Evolutionary conservation across 2,888 invertebrate species (phyloP), one percentile per base, ranked within the genome.

Genomic region (Incurvaria masculella): DNA sequence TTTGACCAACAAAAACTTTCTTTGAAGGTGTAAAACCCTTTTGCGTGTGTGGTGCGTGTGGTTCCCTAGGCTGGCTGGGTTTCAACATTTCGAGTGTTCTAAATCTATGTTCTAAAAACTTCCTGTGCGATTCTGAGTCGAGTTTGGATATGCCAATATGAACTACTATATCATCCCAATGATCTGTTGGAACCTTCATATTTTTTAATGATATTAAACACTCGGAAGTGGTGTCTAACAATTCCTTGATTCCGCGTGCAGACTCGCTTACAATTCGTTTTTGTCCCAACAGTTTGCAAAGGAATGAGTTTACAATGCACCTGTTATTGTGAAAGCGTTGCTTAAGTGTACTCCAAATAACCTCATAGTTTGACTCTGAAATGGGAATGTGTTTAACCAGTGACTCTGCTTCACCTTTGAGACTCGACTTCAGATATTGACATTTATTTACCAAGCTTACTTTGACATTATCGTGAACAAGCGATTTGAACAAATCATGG

Each of bases 161-260:
- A 18, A 21, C 26, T 4, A 46, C 19, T 4, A 46, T 41, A 17
- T n/a, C 16, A 11, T 46, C 46, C 46, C 46, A 46, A 2, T 52
- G 51, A 17, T 53, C 52, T 0, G 50, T 55, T 8, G 17, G 4
- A 11, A 58, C 45, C 6, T 52, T 39, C n/a, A 57, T n/a, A 45
- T 57, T 55, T 16, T 53, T 46, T 11, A 59, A 43, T 40, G 45
- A 51, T 43, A 53, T 53, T 6, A 60, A 18, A 43, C 57, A 57
- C 42, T 61, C 57, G 1, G 46, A 50, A 1, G 58, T 58, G 2
- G 53, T 57, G 33, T 59, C 59, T 4, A 59, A 17, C 5, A 58
- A 27, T 23, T 23, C n/a, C 46, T 59, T 57, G 6, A 59, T 49
- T 33, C 50, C 48, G 21, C 11, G 47, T 10, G 56, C 42, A 17